Evolutionary conservation across 2,888 invertebrate species (phyloP).

Genomic region (Nasonovia ribisnigri): DNA sequence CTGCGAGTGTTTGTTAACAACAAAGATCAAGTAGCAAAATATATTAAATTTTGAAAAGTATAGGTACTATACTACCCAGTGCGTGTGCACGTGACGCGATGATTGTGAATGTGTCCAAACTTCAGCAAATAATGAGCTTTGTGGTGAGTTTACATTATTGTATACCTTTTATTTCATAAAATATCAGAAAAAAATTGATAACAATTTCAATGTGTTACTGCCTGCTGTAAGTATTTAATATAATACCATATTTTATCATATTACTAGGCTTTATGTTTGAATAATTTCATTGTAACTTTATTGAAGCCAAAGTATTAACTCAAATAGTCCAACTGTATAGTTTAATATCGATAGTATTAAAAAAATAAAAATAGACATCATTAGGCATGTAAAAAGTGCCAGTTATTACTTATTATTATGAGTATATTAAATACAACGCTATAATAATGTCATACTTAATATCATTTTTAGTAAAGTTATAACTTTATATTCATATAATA

Average conservation of each 20-base stretch:
- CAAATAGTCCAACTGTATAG: neutral
- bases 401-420: neutral
- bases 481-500: no score
- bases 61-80: neutral
- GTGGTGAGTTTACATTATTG: constrained; percentile 35
- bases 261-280: neutral
- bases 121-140: constrained; percentile 39
- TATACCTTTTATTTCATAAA: neutral
- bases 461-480: neutral
- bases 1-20: neutral
- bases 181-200: neutral
- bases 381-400: neutral
- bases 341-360: neutral
- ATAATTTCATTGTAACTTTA: neutral
- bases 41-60: neutral
- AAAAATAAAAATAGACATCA: neutral
- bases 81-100: neutral
- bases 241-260: neutral
- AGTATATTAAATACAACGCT: neutral
- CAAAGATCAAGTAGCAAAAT: neutral
- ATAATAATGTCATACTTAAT: neutral
- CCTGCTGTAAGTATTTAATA: neutral
- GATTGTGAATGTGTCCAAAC: neutral
- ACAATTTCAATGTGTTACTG: neutral
- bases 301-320: neutral